Percentiles rank a stretch among this genome's conserved stretches.
These are phyloP conservation scores for Manacus vitellinus DNA, from an alignment of 2,113 vertebrate genomes.

Conservation along the genomic window DNA sequence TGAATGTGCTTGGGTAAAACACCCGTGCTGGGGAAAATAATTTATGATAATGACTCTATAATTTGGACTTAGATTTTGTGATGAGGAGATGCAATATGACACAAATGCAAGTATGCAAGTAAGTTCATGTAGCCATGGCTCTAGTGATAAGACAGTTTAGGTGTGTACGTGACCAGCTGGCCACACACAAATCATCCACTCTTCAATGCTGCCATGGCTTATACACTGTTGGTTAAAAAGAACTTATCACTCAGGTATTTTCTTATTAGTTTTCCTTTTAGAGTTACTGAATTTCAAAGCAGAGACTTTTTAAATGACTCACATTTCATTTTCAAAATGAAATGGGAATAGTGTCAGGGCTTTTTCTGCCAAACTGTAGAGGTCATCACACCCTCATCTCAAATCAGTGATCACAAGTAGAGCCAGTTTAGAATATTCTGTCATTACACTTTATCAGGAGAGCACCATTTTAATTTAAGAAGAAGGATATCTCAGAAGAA, in stretches of 20 bases:
- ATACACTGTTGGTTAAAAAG: not conserved
- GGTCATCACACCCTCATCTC: not conserved
- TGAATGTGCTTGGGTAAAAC: not conserved
- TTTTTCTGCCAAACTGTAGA: not conserved
- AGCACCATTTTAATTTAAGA: not conserved
- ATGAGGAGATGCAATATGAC: not conserved
- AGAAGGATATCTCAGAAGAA: not conserved
- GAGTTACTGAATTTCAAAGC: not conserved
- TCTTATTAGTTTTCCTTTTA: not conserved
- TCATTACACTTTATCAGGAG: not conserved
- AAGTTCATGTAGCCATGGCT: not conserved
- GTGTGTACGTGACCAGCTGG: not conserved
- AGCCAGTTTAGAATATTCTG: not conserved
- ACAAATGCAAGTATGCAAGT: not conserved
- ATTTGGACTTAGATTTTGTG: not conserved
- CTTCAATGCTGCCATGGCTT: not conserved
- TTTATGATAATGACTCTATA: not conserved
- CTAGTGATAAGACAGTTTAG: not conserved
- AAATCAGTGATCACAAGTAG: not conserved
- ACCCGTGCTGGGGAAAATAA: not conserved
- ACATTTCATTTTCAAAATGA: not conserved
- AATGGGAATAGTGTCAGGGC: not conserved
- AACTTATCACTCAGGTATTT: not conserved
- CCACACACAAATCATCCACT: not conserved
- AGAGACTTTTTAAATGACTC: not conserved